Evolutionary conservation across 2,888 invertebrate genomes (phyloP).

Genomic region (Molanna angustata): DNA sequence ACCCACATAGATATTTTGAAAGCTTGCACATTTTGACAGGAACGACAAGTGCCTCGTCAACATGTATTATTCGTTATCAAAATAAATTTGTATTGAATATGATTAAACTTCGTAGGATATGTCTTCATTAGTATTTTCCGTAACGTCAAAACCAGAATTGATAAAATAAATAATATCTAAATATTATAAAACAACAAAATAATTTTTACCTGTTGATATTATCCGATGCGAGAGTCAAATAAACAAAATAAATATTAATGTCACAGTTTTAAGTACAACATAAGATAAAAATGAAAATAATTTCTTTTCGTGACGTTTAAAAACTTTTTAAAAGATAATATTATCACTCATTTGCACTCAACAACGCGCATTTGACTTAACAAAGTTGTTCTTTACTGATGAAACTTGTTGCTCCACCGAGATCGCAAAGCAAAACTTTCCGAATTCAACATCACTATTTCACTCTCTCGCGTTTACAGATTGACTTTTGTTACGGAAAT

Average conservation of each 20-base stretch:
- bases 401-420: constrained; percentile 28
- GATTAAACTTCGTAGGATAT: no score
- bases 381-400: constrained; percentile 28
- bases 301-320: constrained; percentile 22
- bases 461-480: constrained; percentile 23
- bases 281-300: constrained; percentile 10
- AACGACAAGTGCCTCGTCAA: no score
- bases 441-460: constrained; percentile 22
- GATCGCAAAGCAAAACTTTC: constrained; percentile 26
- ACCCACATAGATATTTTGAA: no score
- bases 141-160: no score
- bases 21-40: no score
- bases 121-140: no score
- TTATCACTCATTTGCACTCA: no score
- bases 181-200: no score
- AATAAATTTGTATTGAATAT: no score
- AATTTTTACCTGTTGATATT: constrained; percentile 3
- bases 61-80: no score
- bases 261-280: constrained; percentile 6
- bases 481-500: constrained; percentile 16
- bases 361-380: constrained; percentile 19
- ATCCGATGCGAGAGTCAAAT: neutral
- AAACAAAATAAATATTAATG: neutral
- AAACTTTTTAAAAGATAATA: constrained; percentile 19
- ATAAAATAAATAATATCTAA: no score